Base-by-base conservation (phyloP, 2,797 vertebrate genomes). In the Tolypeutes matacus region DNA sequence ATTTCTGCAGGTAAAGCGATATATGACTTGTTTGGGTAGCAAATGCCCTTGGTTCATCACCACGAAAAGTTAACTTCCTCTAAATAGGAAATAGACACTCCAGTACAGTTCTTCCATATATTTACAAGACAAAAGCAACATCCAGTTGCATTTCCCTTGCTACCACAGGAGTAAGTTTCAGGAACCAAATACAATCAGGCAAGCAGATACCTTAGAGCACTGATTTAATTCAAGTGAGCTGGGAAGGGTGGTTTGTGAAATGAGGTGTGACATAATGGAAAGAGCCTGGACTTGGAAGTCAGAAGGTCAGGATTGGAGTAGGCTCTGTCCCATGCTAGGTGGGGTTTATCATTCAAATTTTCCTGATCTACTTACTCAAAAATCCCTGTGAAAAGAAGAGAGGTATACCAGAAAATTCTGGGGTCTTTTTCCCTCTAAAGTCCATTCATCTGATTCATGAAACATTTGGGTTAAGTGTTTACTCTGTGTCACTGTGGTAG, bases 131-230 rank as follows among this genome's bases (percentile, higher is more conserved):
- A 76, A 83, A 95, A 89, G 65, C 65, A 64, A 67, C 67, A 51
- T 49, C 39, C 8, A 39, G 64, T 51, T 80, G 27, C 29, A 9
- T 39, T 92, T 86, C n/a, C 17, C 39, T 46, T 95, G 72, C 64
- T 67, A 56, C 20, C 86, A 78, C 65, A 76, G 77, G 46, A 90
- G 65, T 70, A 83, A 80, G 75, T 83, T 94, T 58, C 39, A 36
- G 64, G 42, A 88, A 89, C 86, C 88, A 72, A 95, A 81, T 88
- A 81, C 10, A 95, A 91, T 81, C 46, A 87, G 85, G 31, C 53
- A 81, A 78, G 56, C 60, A 75, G 60, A 76, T 77, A 36, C 58
- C 65, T 90, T 62, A 85, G 78, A 36, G 31, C 0, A 8, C 49
- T 56, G 42, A 86, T 62, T 94, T 88, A 42, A 65, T 70, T 65